Evolutionary conservation across 2,113 vertebrate genomes (phyloP), one percentile per base, ranked within the genome.

Genomic region (Podarcis cretensis): DNA sequence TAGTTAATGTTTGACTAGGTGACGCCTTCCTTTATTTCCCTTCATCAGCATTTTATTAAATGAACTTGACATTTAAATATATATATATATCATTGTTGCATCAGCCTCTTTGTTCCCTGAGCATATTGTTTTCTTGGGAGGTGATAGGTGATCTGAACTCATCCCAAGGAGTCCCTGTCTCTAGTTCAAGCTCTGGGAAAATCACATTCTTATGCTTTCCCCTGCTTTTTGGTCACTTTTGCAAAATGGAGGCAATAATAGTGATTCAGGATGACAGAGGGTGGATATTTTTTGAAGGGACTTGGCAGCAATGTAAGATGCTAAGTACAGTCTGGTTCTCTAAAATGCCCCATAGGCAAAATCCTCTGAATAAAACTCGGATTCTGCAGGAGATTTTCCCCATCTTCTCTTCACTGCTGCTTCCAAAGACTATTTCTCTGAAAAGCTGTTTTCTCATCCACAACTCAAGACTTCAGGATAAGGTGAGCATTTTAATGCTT

Each of bases 341-440:
- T 89, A 86, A 84, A 63, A 43, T 80, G n/a, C 69, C 93, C 89
- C 79, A 77, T 87, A 97, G 97, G 97, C 96, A 92, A 91, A 96
- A 93, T 89, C 92, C 95, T 92, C 91, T 96, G 92, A 97, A 97
- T 89, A 96, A 94, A 95, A 96, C 96, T 87, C 59, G 76, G 81
- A 90, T 97, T 86, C 94, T 97, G 89, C 96, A 83, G 78, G 95
- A 96, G 23, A 94, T 97, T 90, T 96, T 97, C 82, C 96, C 96
- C 2, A 40, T 92, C 85, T 96, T 96, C 76, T 96, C 91, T 65
- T 88, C 92, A n/a, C 93, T 93, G 54, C 93, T 96, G 18, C 96
- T 97, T 91, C 96, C 95, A 87, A 96, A 95, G 94, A 83, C 95
- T 12, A 35, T 95, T 82, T 96, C 96, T 73, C 85, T 97, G 91